Evolutionary conservation across 1,140 invertebrate species (phyloP), one percentile per base, ranked within the genome.

Genomic region (Heliconius hewitsoni): DNA sequence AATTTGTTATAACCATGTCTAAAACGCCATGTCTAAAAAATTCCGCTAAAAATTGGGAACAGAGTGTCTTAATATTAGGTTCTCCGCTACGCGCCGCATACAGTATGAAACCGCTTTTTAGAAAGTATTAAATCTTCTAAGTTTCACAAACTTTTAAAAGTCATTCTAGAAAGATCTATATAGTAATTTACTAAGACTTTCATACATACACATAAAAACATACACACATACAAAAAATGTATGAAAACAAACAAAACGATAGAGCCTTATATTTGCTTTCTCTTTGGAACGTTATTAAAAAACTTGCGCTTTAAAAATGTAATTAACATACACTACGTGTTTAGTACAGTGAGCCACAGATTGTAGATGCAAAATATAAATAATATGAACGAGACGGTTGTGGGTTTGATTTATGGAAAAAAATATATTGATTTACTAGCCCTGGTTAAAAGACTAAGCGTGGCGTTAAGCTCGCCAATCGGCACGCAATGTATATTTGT

Each of bases 251-350:
- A 66, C 27, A 66, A 66, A 66, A 27, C 23, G 57, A 60, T 60
- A 60, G 57, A 60, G n/a, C 57, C 57, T 66, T 66, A 66, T 66
- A 66, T 66, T 66, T 66, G 60, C 60, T 30, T 66, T 66, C 60
- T 30, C 23, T 66, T 66, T 66, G 60, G 23, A 66, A 71, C 80
- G 80, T 85, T 89, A 89, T 89, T 89, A 89, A 89, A 89, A 89
- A 89, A 89, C 87, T 89, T 89, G 81, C 79, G 79, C 80, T 84
- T 84, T 79, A 84, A 84, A 84, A 84, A 84, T 76, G 81, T 79
- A 82, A 84, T 84, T 84, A 84, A 84, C 81, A 77, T 81, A 55
- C 66, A 42, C 66, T 66, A 55, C 77, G 78, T 79, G 80, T 18
- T 42, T 18, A 30, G 80, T 81, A 81, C 80, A 74, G 80, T 75